Evolutionary conservation across 1,140 invertebrate genomes (phyloP).

Genomic region (Sarcophaga bullata): DNA sequence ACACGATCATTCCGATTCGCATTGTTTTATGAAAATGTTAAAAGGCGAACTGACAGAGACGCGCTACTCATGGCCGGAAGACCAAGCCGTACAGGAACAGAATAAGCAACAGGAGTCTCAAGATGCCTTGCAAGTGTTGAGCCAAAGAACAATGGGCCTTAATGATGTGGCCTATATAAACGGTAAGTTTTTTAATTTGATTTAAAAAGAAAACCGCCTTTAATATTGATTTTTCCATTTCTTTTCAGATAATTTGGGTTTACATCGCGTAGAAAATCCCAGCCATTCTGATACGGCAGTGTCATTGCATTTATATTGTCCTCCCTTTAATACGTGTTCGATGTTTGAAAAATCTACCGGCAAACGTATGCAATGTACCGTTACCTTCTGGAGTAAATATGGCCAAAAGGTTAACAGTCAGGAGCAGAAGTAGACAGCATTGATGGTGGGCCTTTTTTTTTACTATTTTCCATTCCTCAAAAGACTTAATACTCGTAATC

Average conservation of each 20-base stretch:
- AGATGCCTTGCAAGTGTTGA: constrained; percentile 70
- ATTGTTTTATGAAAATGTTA: constrained; percentile 97
- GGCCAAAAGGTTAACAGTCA: constrained; percentile 44
- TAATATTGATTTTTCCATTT: constrained; percentile 12
- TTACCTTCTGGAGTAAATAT: constrained; percentile 79
- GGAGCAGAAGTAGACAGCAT: too few species aligned
- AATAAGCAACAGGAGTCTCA: constrained; percentile 48
- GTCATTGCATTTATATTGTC: constrained; percentile 95
- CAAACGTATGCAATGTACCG: constrained; percentile 70
- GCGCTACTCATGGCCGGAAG: constrained; percentile 63
- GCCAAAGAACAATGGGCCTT: constrained; percentile 71
- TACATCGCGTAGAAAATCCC: constrained; percentile 96
- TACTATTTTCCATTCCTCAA: background rate
- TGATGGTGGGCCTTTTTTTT: background rate
- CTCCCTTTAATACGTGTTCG: constrained; percentile 89
- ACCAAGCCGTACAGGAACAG: constrained; percentile 38
- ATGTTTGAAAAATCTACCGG: constrained; percentile 94
- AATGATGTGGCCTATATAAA: constrained; percentile 96
- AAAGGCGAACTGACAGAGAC: constrained; percentile 78
- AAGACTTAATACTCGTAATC: constrained; percentile 18
- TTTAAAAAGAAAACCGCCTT: background rate
- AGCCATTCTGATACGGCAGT: constrained; percentile 88
- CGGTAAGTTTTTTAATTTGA: constrained; percentile 71
- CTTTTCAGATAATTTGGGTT: constrained; percentile 84
- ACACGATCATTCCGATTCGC: constrained; percentile 95